Conservation (phyloP, 2,888 invertebrate genomes). For the Bellardia bayeri region DNA sequence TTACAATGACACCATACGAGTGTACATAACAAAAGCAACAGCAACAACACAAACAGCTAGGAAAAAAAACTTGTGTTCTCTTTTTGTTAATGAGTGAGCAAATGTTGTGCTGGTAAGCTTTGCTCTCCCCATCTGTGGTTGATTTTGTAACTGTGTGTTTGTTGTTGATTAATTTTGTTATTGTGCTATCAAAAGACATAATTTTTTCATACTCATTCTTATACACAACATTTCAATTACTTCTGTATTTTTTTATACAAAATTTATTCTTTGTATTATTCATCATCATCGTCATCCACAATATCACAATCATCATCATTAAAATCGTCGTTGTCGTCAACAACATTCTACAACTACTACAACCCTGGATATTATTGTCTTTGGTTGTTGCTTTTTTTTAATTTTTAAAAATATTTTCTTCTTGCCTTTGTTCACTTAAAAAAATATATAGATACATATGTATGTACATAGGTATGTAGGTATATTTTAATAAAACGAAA, state of each 20-base stretch:
- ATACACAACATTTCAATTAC: background rate
- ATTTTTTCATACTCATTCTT: constrained; percentile 2
- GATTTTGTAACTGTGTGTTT: constrained; percentile 57
- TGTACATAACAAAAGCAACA: constrained; percentile 44
- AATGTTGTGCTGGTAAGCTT: background rate
- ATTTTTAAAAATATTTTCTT: constrained; percentile 14
- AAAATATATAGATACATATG: background rate
- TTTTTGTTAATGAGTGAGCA: background rate
- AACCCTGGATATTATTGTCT: constrained; percentile 53
- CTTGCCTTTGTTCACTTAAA: constrained; percentile 52
- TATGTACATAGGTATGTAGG: too few relatives aligned
- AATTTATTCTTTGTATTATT: constrained; percentile 33
- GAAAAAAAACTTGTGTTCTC: constrained; percentile 23
- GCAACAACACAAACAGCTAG: constrained; percentile 13
- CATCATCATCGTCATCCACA: constrained; percentile 13
- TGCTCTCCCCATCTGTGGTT: background rate
- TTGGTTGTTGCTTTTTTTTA: constrained; percentile 42
- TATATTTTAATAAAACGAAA: too few relatives aligned
- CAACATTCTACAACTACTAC: constrained; percentile 10
- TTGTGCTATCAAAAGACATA: constrained; percentile 23
- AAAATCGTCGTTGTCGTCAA: constrained; percentile 32
- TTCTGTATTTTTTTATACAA: background rate
- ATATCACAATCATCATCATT: background rate
- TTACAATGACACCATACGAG: constrained; percentile 72
- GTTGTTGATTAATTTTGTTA: constrained; percentile 41